These are phyloP conservation scores for Esox masquinongy DNA, from an alignment of 2,797 vertebrate species.

Conservation along the genomic window DNA sequence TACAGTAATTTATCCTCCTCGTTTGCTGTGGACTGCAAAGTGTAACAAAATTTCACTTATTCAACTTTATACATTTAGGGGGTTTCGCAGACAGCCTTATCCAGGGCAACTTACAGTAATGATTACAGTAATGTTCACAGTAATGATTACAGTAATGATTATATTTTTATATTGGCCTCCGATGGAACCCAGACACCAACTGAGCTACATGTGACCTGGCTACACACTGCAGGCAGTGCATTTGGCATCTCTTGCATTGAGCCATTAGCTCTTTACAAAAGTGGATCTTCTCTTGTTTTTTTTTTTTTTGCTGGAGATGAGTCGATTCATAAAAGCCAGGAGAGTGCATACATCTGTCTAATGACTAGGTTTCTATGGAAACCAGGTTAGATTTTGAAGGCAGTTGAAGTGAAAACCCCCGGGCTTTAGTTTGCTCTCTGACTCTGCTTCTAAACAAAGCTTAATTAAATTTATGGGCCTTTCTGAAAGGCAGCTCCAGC, in stretches of 20 bases:
- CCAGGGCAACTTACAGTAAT: no score
- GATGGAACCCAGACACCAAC: no score
- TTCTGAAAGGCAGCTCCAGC: constrained; percentile 40
- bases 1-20: background rate
- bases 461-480: constrained; percentile 60
- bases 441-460: constrained; percentile 63
- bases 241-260: background rate
- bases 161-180: no score
- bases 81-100: no score
- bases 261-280: constrained; percentile 3
- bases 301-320: constrained; percentile 37
- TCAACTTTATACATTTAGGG: no score
- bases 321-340: constrained; percentile 48
- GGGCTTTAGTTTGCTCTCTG: constrained; percentile 55
- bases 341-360: constrained; percentile 43
- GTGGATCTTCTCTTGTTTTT: constrained; percentile 27
- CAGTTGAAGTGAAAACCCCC: constrained; percentile 41
- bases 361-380: constrained; percentile 74
- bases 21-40: background rate
- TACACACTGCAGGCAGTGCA: constrained; percentile 21
- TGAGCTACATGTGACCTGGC: background rate
- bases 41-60: background rate
- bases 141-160: no score
- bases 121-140: no score
- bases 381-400: constrained; percentile 68